Conservation (phyloP, 2,797 vertebrate species). For the Fringilla coelebs region DNA sequence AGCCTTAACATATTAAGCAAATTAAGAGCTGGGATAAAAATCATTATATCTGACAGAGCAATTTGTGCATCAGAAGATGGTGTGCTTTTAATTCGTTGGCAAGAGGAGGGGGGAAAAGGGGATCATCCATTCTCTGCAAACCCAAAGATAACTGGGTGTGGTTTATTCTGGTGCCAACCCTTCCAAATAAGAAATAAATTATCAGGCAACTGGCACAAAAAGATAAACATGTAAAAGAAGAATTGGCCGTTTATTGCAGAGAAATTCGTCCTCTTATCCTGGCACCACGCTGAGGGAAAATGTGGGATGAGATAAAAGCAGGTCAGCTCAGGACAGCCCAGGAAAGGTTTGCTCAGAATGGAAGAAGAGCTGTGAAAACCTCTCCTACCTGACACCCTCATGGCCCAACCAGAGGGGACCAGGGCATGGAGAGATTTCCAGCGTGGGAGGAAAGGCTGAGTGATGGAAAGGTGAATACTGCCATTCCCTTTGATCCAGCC, state of each 20-base stretch:
- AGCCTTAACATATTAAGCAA: constrained; percentile 25
- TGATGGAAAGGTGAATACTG: not conserved
- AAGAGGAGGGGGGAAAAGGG: not conserved
- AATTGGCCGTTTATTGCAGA: not conserved
- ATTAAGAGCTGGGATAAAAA: constrained; percentile 45
- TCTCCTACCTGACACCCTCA: not conserved
- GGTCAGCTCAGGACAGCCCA: not conserved
- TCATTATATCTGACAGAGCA: constrained; percentile 33
- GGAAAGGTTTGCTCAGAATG: not conserved
- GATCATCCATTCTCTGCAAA: not conserved
- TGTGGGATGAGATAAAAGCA: not conserved
- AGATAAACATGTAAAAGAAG: not conserved
- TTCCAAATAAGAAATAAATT: constrained; percentile 17
- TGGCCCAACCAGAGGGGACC: not conserved
- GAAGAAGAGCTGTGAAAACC: not conserved
- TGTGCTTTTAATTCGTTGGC: not conserved
- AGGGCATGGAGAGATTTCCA: not conserved
- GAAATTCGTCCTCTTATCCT: not conserved
- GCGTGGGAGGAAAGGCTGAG: not conserved
- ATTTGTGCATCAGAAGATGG: not conserved
- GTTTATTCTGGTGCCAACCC: not conserved
- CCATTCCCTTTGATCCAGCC: not conserved
- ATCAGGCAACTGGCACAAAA: not conserved
- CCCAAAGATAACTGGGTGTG: not conserved
- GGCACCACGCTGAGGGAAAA: not conserved